Evolutionary conservation across 2,113 vertebrate species (phyloP).

Genomic region (Orthonyx spaldingii): DNA sequence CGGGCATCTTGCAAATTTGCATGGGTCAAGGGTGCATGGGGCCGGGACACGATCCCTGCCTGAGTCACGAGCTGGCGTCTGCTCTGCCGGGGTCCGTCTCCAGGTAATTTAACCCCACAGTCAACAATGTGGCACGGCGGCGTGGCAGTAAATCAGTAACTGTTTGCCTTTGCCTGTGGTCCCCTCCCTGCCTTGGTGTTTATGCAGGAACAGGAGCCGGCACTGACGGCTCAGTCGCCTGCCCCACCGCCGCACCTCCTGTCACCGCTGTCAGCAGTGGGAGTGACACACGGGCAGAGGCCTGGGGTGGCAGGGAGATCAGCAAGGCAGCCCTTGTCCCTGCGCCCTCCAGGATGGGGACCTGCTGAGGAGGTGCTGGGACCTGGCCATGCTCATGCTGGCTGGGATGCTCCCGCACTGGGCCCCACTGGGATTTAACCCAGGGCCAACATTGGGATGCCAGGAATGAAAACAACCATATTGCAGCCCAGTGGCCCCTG

Average conservation of each 20-base stretch:
- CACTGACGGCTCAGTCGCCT: fast-evolving
- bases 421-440: neutral
- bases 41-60: neutral
- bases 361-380: neutral
- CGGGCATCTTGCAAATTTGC: fast-evolving
- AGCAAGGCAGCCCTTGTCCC: neutral
- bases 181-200: neutral
- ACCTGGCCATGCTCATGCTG: fast-evolving
- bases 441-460: fast-evolving
- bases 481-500: neutral
- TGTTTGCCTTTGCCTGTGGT: slow-evolving; percentile 24
- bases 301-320: neutral
- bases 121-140: neutral
- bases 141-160: slow-evolving; percentile 41
- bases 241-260: fast-evolving
- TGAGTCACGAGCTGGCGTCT: neutral
- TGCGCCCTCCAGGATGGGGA: fast-evolving
- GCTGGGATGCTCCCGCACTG: neutral
- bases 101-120: slow-evolving; percentile 44
- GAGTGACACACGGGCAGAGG: neutral
- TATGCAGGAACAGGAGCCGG: slow-evolving; percentile 16
- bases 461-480: neutral
- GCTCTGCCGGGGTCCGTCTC: neutral
- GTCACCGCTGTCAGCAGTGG: fast-evolving
- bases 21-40: neutral